Percentiles rank a stretch among this genome's conserved stretches.
Evolutionary conservation across 2,888 invertebrate species (phyloP).

Genomic region (Cheilosia scutellata): DNA sequence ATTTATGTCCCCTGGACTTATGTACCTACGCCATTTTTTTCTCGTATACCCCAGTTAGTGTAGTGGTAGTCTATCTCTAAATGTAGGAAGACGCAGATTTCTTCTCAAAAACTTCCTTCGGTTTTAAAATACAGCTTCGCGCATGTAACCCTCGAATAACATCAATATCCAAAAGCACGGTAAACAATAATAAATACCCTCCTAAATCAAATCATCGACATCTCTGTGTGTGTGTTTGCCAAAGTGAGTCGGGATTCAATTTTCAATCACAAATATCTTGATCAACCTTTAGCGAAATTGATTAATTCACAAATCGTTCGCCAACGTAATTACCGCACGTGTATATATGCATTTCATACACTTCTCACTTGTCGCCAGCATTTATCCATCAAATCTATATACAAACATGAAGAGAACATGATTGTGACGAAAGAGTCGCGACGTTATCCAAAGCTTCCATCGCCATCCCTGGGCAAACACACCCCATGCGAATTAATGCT

Average conservation of each 20-base stretch:
- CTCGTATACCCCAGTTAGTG: no score
- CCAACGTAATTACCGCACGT: conserved; percentile 30
- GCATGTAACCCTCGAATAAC: no score
- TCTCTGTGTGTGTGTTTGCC: not conserved
- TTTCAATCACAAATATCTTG: conserved; percentile 29
- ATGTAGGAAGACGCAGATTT: no score
- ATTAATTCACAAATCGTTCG: conserved; percentile 39
- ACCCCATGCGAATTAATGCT: conserved; percentile 28
- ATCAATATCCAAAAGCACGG: no score
- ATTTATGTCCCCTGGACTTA: no score
- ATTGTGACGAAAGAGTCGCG: not conserved
- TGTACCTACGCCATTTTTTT: no score
- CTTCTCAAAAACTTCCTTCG: no score
- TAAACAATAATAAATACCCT: no score
- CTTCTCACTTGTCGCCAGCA: not conserved
- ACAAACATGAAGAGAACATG: conserved; percentile 30
- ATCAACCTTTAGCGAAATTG: conserved; percentile 20
- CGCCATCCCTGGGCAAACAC: not conserved
- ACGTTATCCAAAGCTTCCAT: conserved; percentile 1
- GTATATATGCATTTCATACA: not conserved
- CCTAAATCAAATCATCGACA: no score
- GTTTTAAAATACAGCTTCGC: no score
- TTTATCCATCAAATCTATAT: conserved; percentile 25
- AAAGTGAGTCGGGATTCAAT: conserved; percentile 35
- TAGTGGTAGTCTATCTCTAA: no score